Base-by-base conservation (phyloP, 35 echinoderm and acorn worm genomes). In the Amphiura filiformis region DNA sequence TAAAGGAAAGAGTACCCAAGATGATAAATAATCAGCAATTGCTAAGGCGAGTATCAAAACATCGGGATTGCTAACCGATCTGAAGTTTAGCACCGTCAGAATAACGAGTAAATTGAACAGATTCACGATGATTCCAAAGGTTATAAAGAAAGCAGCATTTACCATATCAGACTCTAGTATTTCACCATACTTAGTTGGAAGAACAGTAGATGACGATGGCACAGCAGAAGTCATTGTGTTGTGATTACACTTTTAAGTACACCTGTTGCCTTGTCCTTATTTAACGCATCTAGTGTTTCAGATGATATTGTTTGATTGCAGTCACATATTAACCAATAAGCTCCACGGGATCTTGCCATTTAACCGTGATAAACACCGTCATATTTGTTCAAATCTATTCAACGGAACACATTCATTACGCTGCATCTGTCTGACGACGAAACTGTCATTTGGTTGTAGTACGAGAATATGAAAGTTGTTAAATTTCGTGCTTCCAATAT, bases 31-130 rank as follows among this genome's bases (percentile, higher is more conserved):
- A 56, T 88, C 80, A 31, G 78, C 35, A 13, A 93, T 32, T n/a
- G 91, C 91, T 35, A 89, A 39, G 30, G 65, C 78, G 41, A 70
- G 37, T 18, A 93, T 93, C 32, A 88, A 42, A 15, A 93, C 76
- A 78, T 93, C 86, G 0, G 91, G 91, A 36, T 84, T 88, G 26
- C 52, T 76, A 15, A 93, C 39, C 33, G 81, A 88, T 30, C 56
- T 76, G 76, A 89, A 93, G 12, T 78, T 65, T 11, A 39, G 70
- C 26, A 93, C 86, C 9, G 80, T 70, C 12, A 81, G 15, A 0
- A 93, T 79, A 15, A 86, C 89, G 32, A 88, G 30, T 0, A 89
- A 93, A 84, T 83, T 93, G 9, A 31, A 41, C 9, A 93, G 31
- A 49, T 88, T 83, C 9, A 84, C 91, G 20, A 93, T 13, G 77